Percentiles rank a stretch among this genome's conserved stretches.
Evolutionary conservation across 2,113 vertebrate species (phyloP).

Genomic region (Symphodus melops): DNA sequence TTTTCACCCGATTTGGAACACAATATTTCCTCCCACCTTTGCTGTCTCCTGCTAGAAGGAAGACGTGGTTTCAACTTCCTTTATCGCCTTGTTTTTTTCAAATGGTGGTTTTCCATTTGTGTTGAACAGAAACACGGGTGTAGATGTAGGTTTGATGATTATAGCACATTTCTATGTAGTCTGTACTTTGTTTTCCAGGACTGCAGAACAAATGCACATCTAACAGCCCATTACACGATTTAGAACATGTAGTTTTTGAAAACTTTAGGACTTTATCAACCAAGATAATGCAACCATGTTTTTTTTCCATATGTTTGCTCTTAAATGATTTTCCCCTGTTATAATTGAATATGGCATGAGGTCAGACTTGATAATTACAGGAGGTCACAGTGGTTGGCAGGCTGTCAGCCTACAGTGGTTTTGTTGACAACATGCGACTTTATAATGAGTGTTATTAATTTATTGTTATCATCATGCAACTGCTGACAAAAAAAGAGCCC

Average conservation of each 20-base stretch:
- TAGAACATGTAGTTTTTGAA: not conserved
- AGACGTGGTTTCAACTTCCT: not conserved
- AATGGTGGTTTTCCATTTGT: not conserved
- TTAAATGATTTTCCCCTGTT: conserved; percentile 1
- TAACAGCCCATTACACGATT: not conserved
- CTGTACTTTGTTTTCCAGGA: not conserved
- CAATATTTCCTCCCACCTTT: not conserved
- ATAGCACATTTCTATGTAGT: too few species aligned
- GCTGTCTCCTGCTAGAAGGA: not conserved
- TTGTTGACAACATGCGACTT: conserved; percentile 17
- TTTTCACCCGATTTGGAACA: not conserved
- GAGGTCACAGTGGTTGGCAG: not conserved
- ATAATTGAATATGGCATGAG: conserved; percentile 11
- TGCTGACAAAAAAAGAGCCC: not conserved
- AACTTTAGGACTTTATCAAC: conserved; percentile 8
- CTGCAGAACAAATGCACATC: not conserved
- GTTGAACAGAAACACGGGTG: not conserved
- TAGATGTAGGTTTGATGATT: too few species aligned
- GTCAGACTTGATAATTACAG: conserved; percentile 13
- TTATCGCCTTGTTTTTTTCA: not conserved
- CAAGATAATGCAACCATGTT: not conserved
- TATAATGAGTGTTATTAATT: conserved; percentile 4
- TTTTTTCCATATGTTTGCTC: not conserved
- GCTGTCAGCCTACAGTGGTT: not conserved
- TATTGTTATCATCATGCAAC: conserved; percentile 18